A percentile compares a stretch with the other conserved stretches of the same genome.
These are phyloP conservation scores for Musca domestica DNA, from an alignment of 1,140 invertebrate genomes.

Conservation along the genomic window DNA sequence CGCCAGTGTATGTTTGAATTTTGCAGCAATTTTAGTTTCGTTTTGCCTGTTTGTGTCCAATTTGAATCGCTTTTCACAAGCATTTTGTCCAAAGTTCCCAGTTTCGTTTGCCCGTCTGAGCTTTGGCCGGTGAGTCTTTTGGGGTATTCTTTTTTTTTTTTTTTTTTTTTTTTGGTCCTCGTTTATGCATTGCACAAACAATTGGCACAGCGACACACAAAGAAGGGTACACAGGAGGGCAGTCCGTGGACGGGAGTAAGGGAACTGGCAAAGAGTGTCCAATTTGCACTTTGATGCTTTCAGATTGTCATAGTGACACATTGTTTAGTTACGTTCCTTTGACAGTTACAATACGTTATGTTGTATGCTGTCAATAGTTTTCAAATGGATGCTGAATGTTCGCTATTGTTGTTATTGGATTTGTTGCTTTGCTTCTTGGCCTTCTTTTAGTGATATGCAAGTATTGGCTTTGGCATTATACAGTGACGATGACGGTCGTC, in stretches of 20 bases:
- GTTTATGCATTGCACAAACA: too few species aligned
- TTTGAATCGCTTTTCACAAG: conserved; percentile 17
- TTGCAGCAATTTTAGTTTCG: neutral
- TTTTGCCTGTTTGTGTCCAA: conserved; percentile 13
- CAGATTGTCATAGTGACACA: conserved; percentile 22
- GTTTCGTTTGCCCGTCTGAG: neutral
- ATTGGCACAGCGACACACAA: too few species aligned
- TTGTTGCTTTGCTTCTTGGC: conserved; percentile 15
- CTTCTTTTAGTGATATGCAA: conserved; percentile 24
- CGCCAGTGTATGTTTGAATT: too few species aligned
- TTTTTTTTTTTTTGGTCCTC: neutral
- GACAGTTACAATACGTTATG: conserved; percentile 22
- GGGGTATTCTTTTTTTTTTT: too few species aligned
- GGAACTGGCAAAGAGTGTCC: conserved; percentile 18
- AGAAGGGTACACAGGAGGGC: too few species aligned
- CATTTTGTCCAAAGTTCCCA: conserved; percentile 7
- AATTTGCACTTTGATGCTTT: conserved; percentile 22
- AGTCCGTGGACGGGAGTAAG: too few species aligned
- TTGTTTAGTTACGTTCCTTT: conserved; percentile 21
- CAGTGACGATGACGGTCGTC: conserved; percentile 1
- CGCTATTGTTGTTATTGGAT: neutral
- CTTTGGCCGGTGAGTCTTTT: neutral
- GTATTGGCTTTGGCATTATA: conserved; percentile 19
- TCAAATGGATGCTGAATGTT: conserved; percentile 23
- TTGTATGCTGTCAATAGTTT: conserved; percentile 21